Evolutionary conservation across 2,888 invertebrate species (phyloP).

Genomic region (Agrenia bidenticulata): DNA sequence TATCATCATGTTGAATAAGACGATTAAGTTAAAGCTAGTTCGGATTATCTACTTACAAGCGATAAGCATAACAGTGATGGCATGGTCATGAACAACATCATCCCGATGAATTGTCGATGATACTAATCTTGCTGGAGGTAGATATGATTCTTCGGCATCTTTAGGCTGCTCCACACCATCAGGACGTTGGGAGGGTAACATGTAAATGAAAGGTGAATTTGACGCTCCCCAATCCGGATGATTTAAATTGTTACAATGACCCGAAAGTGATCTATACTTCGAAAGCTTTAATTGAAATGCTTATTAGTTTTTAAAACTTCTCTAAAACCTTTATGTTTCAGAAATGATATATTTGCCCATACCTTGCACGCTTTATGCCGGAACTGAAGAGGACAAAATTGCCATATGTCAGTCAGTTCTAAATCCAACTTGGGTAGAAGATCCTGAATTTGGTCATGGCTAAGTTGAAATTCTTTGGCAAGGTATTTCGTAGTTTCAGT

Average conservation of each 20-base stretch:
- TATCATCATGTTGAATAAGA: no score
- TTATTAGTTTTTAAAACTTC: neutral
- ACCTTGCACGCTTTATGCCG: slow-evolving; percentile 29
- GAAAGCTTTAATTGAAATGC: neutral
- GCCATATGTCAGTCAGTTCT: slow-evolving; percentile 43
- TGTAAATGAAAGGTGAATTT: slow-evolving; percentile 47
- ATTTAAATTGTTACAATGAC: slow-evolving; percentile 58
- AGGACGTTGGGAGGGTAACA: slow-evolving; percentile 32
- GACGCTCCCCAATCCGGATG: slow-evolving; percentile 58
- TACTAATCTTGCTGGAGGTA: slow-evolving; percentile 69
- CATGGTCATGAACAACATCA: slow-evolving; percentile 62
- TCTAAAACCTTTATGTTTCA: no score
- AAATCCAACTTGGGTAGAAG: slow-evolving; percentile 40
- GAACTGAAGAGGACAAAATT: slow-evolving; percentile 36
- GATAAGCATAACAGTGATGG: slow-evolving; percentile 56
- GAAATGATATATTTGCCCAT: neutral
- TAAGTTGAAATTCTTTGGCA: slow-evolving; percentile 55
- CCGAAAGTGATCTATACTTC: slow-evolving; percentile 56
- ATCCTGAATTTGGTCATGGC: slow-evolving; percentile 35
- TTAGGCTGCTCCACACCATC: slow-evolving; percentile 50
- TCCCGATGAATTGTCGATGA: slow-evolving; percentile 68
- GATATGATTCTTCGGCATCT: slow-evolving; percentile 54
- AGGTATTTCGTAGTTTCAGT: slow-evolving; percentile 56
- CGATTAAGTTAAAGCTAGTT: no score
- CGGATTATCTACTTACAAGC: slow-evolving; percentile 47